These are phyloP conservation scores for Triplophysa dalaica DNA, from an alignment of 2,113 vertebrate species.

Conservation along the genomic window DNA sequence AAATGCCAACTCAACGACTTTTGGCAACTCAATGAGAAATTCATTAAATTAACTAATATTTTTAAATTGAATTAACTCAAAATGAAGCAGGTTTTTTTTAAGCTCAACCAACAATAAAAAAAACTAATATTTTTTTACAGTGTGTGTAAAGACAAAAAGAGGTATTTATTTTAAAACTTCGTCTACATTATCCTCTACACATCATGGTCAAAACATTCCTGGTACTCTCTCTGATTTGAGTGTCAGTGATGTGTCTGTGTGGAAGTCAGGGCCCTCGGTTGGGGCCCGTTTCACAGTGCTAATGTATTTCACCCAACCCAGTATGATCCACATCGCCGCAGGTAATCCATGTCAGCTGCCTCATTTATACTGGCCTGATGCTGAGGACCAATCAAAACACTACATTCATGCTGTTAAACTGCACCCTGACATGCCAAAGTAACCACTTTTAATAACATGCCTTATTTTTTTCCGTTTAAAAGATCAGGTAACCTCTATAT, in stretches of 20 bases:
- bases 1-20: no score
- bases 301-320: conserved; percentile 53
- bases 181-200: neutral
- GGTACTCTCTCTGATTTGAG: conserved; percentile 15
- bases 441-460: conserved; percentile 16
- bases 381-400: conserved; percentile 40
- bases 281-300: conserved; percentile 50
- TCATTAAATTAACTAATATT: no score
- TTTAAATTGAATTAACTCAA: no score
- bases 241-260: conserved; percentile 34
- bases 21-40: no score
- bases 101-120: no score
- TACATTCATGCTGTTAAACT: conserved; percentile 20
- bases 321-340: conserved; percentile 47
- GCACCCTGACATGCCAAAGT: conserved; percentile 13
- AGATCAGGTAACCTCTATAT: no score
- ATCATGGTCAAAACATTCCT: neutral
- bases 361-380: conserved; percentile 46
- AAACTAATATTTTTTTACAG: neutral
- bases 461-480: neutral
- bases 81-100: no score
- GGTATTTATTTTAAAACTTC: neutral
- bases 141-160: neutral
- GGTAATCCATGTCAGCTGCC: conserved; percentile 43
- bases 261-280: conserved; percentile 46